Conservation (phyloP, 1,140 invertebrate species). For the Hylaeus volcanicus region DNA sequence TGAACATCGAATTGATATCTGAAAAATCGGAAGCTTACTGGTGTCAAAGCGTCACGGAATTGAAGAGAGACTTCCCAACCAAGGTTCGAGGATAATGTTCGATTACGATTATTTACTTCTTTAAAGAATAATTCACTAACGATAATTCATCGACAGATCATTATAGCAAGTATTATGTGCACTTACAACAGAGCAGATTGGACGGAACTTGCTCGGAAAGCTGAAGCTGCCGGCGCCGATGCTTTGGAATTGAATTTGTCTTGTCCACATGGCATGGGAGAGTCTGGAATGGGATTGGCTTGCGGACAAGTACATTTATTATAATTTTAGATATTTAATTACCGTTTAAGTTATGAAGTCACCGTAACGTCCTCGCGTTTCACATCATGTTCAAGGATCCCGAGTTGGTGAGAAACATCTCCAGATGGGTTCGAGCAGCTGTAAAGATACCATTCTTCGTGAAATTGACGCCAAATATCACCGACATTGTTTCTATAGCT, state of each 20-base stretch:
- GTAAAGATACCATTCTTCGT: conserved; percentile 98
- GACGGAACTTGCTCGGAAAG: conserved; percentile 89
- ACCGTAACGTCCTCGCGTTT: neutral
- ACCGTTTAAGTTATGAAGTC: neutral
- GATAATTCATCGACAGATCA: conserved; percentile 82
- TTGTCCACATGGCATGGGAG: conserved; percentile 99
- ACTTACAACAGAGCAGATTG: conserved; percentile 93
- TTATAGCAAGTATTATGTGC: conserved; percentile 99
- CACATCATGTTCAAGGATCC: conserved; percentile 84
- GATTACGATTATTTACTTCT: neutral
- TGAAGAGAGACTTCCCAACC: conserved; percentile 95
- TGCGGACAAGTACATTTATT: conserved; percentile 91
- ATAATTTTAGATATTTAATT: neutral
- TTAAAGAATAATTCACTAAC: neutral
- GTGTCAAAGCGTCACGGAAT: conserved; percentile 92
- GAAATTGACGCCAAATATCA: conserved; percentile 99
- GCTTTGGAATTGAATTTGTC: conserved; percentile 97
- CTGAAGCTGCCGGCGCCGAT: conserved; percentile 94
- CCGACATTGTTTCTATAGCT: conserved; percentile 94
- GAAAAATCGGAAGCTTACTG: conserved; percentile 97
- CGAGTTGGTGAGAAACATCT: conserved; percentile 92
- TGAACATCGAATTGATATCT: conserved; percentile 99
- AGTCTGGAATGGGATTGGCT: conserved; percentile 98
- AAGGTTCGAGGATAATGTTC: conserved; percentile 80
- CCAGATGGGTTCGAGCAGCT: conserved; percentile 91